Evolutionary conservation across 2,797 vertebrate genomes (phyloP).

Genomic region (Acridotheres tristis): DNA sequence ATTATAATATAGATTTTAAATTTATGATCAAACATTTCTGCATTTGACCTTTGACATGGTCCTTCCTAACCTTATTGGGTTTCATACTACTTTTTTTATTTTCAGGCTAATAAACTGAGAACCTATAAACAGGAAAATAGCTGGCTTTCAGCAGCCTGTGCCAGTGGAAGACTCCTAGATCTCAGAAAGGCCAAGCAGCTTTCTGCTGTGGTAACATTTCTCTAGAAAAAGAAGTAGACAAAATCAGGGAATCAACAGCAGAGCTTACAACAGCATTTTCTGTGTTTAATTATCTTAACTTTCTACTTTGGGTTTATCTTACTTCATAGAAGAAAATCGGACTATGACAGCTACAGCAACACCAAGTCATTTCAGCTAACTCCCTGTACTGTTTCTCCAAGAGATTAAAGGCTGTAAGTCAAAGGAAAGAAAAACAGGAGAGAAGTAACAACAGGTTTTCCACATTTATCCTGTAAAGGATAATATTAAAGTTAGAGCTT

Average conservation of each 20-base stretch:
- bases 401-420: neutral
- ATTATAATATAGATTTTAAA: neutral
- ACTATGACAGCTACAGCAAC: neutral
- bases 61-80: neutral
- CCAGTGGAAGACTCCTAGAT: neutral
- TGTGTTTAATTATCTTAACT: neutral
- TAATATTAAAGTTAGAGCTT: neutral
- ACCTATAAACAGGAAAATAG: neutral
- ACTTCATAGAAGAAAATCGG: neutral
- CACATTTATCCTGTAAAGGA: neutral
- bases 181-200: neutral
- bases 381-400: neutral
- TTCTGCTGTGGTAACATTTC: neutral
- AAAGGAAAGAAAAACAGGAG: neutral
- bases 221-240: neutral
- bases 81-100: neutral
- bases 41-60: neutral
- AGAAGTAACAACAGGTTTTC: neutral
- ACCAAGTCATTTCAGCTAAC: neutral
- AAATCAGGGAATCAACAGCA: neutral
- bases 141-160: neutral
- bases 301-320: neutral
- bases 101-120: neutral
- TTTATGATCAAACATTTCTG: neutral
- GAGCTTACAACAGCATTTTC: neutral